phyloP scores from a whole-genome alignment of 2,888 invertebrate genomes.

The Chromoteleia sp. region DNA sequence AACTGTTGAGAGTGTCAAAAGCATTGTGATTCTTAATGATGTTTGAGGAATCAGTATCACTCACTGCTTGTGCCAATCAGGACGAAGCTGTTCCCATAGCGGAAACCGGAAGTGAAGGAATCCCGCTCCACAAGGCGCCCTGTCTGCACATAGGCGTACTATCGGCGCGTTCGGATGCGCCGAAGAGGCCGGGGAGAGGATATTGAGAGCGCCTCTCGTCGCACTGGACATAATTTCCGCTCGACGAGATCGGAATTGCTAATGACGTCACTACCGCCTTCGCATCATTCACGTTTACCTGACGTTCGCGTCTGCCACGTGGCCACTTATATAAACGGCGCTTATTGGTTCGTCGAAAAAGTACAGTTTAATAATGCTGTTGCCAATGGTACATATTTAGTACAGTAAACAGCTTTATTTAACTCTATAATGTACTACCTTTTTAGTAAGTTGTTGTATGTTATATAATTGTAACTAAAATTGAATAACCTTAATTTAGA shows the following conservation, averaged over 20 bases:
- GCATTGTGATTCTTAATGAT: constrained; percentile 32
- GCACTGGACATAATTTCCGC: constrained; percentile 85
- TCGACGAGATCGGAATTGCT: constrained; percentile 85
- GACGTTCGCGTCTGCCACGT: constrained; percentile 64
- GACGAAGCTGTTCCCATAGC: constrained; percentile 77
- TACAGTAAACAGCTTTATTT: background rate
- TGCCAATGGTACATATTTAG: background rate
- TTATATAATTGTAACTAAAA: too few species aligned
- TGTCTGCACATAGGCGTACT: constrained; percentile 68
- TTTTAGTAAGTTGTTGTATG: too few species aligned
- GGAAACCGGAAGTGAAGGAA: constrained; percentile 83
- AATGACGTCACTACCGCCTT: constrained; percentile 84
- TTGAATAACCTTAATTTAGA: too few species aligned
- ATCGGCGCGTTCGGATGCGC: constrained; percentile 68
- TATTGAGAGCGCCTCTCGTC: constrained; percentile 84
- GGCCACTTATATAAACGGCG: constrained; percentile 54
- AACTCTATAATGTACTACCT: too few species aligned
- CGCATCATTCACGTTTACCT: constrained; percentile 81
- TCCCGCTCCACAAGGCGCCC: constrained; percentile 76
- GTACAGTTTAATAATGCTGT: constrained; percentile 13
- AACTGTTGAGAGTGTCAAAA: background rate
- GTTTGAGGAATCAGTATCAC: constrained; percentile 49
- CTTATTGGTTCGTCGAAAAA: constrained; percentile 62
- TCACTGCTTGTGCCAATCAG: constrained; percentile 77
- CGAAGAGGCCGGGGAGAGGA: constrained; percentile 77